Percentiles rank a stretch among this genome's conserved stretches.
phyloP scores from a whole-genome alignment of 1,140 invertebrate species.

The Samia ricini region DNA sequence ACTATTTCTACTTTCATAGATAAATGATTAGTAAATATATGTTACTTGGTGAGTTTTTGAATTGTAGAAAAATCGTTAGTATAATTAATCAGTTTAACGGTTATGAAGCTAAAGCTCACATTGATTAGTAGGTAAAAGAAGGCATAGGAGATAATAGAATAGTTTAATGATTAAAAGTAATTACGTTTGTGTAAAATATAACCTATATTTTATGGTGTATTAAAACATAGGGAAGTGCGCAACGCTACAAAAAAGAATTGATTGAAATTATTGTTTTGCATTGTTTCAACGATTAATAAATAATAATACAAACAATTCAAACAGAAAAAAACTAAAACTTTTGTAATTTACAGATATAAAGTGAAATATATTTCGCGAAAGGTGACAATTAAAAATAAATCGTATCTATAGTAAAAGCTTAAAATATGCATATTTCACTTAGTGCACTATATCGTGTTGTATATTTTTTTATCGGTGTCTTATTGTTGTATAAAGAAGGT shows the following conservation, averaged over 20 bases:
- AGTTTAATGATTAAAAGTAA: slow-evolving; percentile 2
- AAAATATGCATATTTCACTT: background rate
- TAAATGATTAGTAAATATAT: slow-evolving; percentile 4
- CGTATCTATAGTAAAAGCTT: background rate
- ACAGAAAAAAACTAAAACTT: no score
- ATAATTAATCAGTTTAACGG: slow-evolving; percentile 11
- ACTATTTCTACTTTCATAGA: slow-evolving; percentile 7
- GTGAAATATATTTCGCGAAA: background rate
- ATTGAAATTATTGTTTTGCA: no score
- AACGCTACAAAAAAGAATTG: background rate
- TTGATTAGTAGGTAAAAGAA: slow-evolving; percentile 21
- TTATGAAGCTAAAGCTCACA: slow-evolving; percentile 25
- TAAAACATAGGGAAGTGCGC: background rate
- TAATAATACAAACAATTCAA: no score
- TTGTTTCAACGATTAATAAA: no score
- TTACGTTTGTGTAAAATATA: background rate
- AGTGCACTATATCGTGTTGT: background rate
- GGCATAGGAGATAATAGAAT: slow-evolving; percentile 12
- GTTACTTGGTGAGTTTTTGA: background rate
- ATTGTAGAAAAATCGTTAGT: slow-evolving; percentile 3
- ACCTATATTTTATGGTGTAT: background rate
- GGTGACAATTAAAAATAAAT: background rate
- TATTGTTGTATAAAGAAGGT: slow-evolving; percentile 29
- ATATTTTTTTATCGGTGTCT: slow-evolving; percentile 10
- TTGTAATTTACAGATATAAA: background rate